Conservation (phyloP, 2,797 vertebrate genomes). For the Eleutherodactylus coqui region DNA sequence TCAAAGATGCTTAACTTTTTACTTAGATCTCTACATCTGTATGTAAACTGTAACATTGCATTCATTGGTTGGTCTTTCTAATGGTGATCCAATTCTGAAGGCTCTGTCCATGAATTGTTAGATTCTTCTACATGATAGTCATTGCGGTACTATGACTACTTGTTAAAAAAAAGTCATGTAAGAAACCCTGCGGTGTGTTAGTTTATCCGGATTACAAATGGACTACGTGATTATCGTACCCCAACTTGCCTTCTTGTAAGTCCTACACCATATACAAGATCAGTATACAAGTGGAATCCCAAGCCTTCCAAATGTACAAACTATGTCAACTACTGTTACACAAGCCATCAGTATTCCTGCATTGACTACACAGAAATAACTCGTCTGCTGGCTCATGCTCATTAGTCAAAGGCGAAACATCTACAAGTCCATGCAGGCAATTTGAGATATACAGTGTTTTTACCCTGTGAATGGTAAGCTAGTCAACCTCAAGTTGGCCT, state of each 20-base stretch:
- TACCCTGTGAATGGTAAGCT: slow-evolving; percentile 12
- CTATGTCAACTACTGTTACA: slow-evolving; percentile 19
- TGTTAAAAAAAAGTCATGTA: neutral
- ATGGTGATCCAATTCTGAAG: neutral
- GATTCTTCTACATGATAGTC: neutral
- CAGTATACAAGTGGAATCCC: slow-evolving; percentile 5
- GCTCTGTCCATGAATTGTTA: neutral
- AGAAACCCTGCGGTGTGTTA: neutral
- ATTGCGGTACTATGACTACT: neutral
- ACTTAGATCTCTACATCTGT: neutral
- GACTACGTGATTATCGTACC: neutral
- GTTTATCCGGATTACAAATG: neutral
- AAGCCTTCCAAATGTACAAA: slow-evolving; percentile 12
- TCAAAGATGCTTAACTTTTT: neutral
- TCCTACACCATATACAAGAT: neutral
- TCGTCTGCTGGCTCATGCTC: neutral
- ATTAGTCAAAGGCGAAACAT: slow-evolving; percentile 21
- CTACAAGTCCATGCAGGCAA: neutral
- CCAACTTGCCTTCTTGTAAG: neutral
- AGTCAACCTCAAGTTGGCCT: neutral
- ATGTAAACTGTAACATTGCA: neutral
- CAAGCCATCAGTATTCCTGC: slow-evolving; percentile 4
- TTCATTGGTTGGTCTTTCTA: neutral
- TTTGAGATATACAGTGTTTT: neutral
- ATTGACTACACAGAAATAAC: slow-evolving; percentile 37